phyloP scores from a whole-genome alignment of 2,113 vertebrate genomes.

The Actenoides hombroni region DNA sequence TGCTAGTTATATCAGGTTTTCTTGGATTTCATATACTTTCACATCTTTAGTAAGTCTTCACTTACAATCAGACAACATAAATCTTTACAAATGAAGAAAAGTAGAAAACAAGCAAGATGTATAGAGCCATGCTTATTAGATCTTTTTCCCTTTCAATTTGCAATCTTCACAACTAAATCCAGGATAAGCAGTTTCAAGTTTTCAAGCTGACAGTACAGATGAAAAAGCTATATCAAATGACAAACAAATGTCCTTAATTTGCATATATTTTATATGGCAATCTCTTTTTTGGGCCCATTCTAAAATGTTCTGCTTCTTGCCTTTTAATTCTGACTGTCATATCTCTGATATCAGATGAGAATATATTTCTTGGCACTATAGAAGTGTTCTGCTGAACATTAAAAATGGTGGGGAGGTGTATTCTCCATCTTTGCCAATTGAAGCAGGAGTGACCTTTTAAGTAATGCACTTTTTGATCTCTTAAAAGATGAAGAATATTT shows the following conservation, averaged over 20 bases:
- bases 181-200: background rate
- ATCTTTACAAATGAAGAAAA: background rate
- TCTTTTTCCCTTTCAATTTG: background rate
- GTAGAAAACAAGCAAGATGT: background rate
- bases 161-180: background rate
- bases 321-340: background rate
- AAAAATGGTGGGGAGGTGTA: background rate
- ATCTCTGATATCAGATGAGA: rapidly evolving
- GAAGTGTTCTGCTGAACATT: background rate
- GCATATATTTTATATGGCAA: background rate
- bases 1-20: background rate
- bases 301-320: background rate
- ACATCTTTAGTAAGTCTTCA: background rate
- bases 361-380: background rate
- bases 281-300: background rate
- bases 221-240: background rate
- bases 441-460: background rate
- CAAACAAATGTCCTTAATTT: background rate
- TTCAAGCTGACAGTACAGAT: background rate
- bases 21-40: background rate
- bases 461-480: background rate
- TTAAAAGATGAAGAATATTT: background rate
- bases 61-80: background rate
- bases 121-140: background rate
- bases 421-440: background rate